Evolutionary conservation across 92 coral and sea anemone species (phyloP).

Genomic region (Pocillopora meandrina): DNA sequence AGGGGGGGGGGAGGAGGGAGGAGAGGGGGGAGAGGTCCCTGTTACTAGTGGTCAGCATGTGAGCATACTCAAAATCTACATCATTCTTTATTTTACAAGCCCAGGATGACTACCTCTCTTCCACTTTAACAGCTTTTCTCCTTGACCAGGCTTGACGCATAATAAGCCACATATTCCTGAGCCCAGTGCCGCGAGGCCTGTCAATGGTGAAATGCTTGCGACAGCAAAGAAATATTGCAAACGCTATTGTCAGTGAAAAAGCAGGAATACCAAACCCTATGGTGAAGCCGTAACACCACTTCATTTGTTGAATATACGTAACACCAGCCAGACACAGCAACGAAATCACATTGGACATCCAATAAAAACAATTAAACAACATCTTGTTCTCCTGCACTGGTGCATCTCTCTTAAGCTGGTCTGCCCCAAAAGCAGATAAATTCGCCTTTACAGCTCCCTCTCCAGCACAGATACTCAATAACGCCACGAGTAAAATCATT

Average conservation of each 20-base stretch:
- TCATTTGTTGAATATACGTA: slow-evolving; percentile 83
- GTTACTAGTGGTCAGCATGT: no score
- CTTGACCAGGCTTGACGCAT: slow-evolving; percentile 80
- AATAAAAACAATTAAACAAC: slow-evolving; percentile 85
- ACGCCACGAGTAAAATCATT: slow-evolving; percentile 35
- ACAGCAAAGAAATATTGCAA: slow-evolving; percentile 64
- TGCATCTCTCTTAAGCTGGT: slow-evolving; percentile 79
- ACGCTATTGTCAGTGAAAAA: slow-evolving; percentile 70
- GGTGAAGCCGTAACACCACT: slow-evolving; percentile 75
- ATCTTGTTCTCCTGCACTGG: slow-evolving; percentile 58
- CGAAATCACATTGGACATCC: slow-evolving; percentile 82
- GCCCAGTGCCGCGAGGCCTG: slow-evolving; percentile 79
- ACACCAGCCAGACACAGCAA: slow-evolving; percentile 67
- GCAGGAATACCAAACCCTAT: slow-evolving; percentile 85
- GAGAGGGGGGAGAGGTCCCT: no score
- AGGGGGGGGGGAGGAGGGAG: no score
- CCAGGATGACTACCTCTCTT: slow-evolving; percentile 9
- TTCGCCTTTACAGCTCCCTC: slow-evolving; percentile 95
- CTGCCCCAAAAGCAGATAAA: slow-evolving; percentile 91
- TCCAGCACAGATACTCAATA: slow-evolving; percentile 68
- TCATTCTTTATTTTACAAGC: not conserved
- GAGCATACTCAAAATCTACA: not conserved
- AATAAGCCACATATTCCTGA: slow-evolving; percentile 80
- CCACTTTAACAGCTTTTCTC: slow-evolving; percentile 56
- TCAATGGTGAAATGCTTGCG: slow-evolving; percentile 67